Conservation (phyloP, 2,888 invertebrate genomes). For the Caenorhabditis doughertyi region DNA sequence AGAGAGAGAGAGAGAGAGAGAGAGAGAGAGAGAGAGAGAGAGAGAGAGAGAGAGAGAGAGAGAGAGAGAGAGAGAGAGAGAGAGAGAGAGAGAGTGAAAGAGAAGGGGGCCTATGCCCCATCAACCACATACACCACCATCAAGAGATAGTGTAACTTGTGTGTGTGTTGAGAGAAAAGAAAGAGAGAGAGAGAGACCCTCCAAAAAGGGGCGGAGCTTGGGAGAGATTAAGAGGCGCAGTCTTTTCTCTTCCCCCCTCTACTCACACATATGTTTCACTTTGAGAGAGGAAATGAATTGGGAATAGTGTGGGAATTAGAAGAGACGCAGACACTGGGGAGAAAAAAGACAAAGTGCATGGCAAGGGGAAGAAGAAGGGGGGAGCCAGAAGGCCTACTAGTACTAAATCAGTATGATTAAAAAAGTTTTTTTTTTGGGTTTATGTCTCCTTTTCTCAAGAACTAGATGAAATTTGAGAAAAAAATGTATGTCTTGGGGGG, state of each 20-base stretch:
- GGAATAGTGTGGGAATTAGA: not conserved
- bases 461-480: no score
- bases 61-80: not conserved
- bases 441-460: not conserved
- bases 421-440: slow-evolving; percentile 12
- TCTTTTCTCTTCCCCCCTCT: not conserved
- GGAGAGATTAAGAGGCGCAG: slow-evolving; percentile 61
- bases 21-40: not conserved
- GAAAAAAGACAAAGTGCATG: slow-evolving; percentile 30
- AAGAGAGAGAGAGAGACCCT: no score
- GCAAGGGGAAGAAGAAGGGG: not conserved
- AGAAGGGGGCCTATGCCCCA: slow-evolving; percentile 24
- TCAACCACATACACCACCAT: slow-evolving; percentile 17
- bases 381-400: no score
- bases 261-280: slow-evolving; percentile 25
- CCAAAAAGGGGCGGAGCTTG: slow-evolving; percentile 43
- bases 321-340: slow-evolving; percentile 20
- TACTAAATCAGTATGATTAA: slow-evolving; percentile 39
- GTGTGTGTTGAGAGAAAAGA: not conserved
- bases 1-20: not conserved
- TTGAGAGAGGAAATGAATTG: not conserved
- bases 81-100: not conserved
- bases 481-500: no score
- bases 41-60: not conserved
- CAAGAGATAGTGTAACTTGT: slow-evolving; percentile 44